A percentile compares a stretch with the other conserved stretches of the same genome.
Evolutionary conservation across 2,797 vertebrate species (phyloP).

Genomic region (Heteromormyrus szaboi): DNA sequence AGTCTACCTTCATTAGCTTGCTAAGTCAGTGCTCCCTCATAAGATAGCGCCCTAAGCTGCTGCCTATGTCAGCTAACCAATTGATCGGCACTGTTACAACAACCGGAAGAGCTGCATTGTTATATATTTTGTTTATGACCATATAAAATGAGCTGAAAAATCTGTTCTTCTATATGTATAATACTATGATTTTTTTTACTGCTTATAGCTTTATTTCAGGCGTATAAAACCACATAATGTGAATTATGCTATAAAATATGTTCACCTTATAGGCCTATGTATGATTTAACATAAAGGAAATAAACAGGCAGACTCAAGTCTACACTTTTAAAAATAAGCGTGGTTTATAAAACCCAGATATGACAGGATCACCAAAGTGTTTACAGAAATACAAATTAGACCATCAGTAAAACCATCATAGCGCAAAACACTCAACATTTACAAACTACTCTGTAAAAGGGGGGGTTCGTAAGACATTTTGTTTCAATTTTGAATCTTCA

Average conservation of each 20-base stretch:
- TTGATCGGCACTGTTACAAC: neutral
- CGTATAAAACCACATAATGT: neutral
- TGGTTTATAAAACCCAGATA: conserved; percentile 83
- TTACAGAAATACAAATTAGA: conserved; percentile 75
- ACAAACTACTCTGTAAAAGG: conserved; percentile 66
- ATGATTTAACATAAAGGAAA: conserved; percentile 18
- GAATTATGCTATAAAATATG: neutral
- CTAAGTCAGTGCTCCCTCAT: neutral
- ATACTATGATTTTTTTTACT: neutral
- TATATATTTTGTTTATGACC: neutral
- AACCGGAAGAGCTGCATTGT: neutral
- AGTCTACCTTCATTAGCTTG: neutral
- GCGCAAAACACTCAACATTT: conserved; percentile 64
- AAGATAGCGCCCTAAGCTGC: neutral
- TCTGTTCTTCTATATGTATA: neutral
- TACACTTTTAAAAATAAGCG: conserved; percentile 72
- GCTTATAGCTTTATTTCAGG: neutral
- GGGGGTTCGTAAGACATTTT: conserved; percentile 49
- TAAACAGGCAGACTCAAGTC: conserved; percentile 47
- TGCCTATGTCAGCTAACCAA: neutral
- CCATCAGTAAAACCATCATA: conserved; percentile 68
- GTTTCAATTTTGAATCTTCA: conserved; percentile 40
- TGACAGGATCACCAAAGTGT: conserved; percentile 76
- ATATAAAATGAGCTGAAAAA: neutral
- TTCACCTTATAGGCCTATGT: neutral